These are phyloP conservation scores for Acanthiza pusilla DNA, from an alignment of 2,797 vertebrate genomes.

Conservation along the genomic window DNA sequence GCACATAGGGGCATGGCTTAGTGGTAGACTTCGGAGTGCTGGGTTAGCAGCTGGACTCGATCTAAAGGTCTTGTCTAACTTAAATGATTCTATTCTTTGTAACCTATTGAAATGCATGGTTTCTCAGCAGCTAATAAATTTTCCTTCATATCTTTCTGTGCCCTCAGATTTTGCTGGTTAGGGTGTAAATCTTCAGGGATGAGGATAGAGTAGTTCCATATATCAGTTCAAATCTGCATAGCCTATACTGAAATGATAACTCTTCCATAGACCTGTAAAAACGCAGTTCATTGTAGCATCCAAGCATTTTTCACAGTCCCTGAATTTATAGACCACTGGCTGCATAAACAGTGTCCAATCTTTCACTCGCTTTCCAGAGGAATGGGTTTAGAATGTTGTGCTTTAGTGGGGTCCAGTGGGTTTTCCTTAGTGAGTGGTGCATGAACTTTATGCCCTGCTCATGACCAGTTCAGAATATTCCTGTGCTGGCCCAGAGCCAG, in stretches of 20 bases:
- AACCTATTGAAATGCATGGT: neutral
- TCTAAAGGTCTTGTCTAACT: neutral
- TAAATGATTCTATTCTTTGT: neutral
- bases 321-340: neutral
- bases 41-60: no score
- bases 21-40: neutral
- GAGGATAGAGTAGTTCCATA: neutral
- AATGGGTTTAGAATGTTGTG: neutral
- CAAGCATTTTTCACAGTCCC: neutral
- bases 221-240: neutral
- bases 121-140: neutral
- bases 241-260: neutral
- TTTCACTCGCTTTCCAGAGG: neutral
- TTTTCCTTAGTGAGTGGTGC: neutral
- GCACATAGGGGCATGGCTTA: neutral
- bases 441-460: neutral
- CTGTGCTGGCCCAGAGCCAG: neutral
- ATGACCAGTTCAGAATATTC: neutral
- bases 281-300: neutral
- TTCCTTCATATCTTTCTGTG: neutral
- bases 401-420: neutral
- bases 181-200: neutral
- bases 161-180: neutral
- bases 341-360: neutral
- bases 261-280: neutral